Evolutionary conservation across 2,888 invertebrate species (phyloP).

Genomic region (Icerya purchasi): DNA sequence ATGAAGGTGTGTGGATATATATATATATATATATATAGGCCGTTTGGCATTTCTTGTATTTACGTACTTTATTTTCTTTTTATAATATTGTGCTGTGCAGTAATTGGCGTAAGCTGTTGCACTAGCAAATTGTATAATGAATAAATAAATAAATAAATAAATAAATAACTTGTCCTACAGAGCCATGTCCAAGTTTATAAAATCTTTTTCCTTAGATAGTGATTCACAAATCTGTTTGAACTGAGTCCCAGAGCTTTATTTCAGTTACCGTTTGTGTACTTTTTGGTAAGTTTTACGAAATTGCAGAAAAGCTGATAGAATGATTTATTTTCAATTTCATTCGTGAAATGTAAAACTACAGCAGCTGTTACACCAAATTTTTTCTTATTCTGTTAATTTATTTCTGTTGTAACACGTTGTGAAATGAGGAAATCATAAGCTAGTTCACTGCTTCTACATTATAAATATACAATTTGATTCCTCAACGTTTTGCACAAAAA

Average conservation of each 20-base stretch:
- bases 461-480: conserved; percentile 22
- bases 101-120: too few species aligned
- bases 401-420: conserved; percentile 17
- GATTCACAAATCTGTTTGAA: conserved; percentile 1
- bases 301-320: too few species aligned
- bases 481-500: conserved; percentile 18
- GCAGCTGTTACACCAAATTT: not conserved
- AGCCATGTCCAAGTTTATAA: not conserved
- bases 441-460: conserved; percentile 19
- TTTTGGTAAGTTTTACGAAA: conserved; percentile 1
- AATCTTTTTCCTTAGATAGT: not conserved
- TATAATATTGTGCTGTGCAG: too few species aligned
- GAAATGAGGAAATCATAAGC: conserved; percentile 21
- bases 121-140: too few species aligned
- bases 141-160: too few species aligned
- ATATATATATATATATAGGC: too few species aligned
- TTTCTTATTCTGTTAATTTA: conserved; percentile 4
- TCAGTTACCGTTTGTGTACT: not conserved
- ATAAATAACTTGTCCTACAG: conserved; percentile 1
- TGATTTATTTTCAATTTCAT: too few species aligned
- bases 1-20: too few species aligned
- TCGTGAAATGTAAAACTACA: too few species aligned
- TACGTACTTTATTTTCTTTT: too few species aligned
- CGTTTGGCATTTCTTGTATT: too few species aligned
- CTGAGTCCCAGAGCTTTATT: not conserved